Evolutionary conservation across 2,888 invertebrate species (phyloP).

Genomic region (Cylloceria caligata): DNA sequence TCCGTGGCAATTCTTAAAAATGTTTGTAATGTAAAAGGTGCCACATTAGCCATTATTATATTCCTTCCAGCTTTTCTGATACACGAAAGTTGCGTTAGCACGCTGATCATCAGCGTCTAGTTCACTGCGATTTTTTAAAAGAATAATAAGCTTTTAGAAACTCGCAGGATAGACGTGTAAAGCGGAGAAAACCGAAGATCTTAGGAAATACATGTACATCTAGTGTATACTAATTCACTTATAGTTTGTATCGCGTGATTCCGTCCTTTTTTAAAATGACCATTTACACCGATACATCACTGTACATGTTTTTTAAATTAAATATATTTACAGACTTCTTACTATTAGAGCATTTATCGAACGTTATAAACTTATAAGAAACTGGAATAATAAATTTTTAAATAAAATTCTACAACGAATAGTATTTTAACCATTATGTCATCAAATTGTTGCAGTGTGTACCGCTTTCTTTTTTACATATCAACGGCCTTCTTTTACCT

Average conservation of each 20-base stretch:
- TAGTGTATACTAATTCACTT: conserved; percentile 14
- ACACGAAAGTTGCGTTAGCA: conserved; percentile 20
- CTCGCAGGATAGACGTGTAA: conserved; percentile 72
- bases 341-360: conserved; percentile 41
- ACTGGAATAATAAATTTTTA: not conserved
- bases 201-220: conserved; percentile 13
- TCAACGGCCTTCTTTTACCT: too few relatives aligned
- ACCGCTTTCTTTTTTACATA: too few relatives aligned
- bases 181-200: conserved; percentile 29
- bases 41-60: conserved; percentile 55
- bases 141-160: conserved; percentile 68
- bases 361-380: conserved; percentile 25
- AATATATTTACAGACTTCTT: conserved; percentile 9
- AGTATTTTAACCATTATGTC: not conserved
- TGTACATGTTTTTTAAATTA: conserved; percentile 32
- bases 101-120: conserved; percentile 67
- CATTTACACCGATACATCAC: conserved; percentile 11
- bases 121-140: conserved; percentile 76
- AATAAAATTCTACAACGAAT: conserved; percentile 15
- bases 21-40: conserved; percentile 25
- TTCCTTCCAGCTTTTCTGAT: not conserved
- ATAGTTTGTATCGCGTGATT: conserved; percentile 25
- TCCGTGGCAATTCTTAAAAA: not conserved
- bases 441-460: too few relatives aligned
- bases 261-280: conserved; percentile 27